Conservation (phyloP, 1,140 invertebrate genomes). For the Trichogramma pretiosum region DNA sequence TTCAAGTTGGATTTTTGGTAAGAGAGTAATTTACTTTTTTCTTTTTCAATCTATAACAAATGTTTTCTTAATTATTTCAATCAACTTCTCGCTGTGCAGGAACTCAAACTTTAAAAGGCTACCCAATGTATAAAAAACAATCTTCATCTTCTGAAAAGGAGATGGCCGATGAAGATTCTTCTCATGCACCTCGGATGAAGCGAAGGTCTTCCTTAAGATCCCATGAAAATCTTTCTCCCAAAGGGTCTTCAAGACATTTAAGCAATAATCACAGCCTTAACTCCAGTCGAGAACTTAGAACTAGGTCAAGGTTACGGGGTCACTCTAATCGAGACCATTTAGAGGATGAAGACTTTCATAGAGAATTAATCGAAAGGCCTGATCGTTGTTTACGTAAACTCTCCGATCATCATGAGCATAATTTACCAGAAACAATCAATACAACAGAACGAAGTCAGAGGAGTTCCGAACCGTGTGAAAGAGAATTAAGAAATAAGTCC, state of each 20-base stretch:
- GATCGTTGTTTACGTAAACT: too few species aligned
- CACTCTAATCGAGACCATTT: constrained; percentile 8
- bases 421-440: constrained; percentile 11
- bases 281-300: constrained; percentile 26
- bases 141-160: constrained; percentile 44
- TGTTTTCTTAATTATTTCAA: not conserved
- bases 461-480: constrained; percentile 23
- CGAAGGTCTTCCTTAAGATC: constrained; percentile 38
- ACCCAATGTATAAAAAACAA: constrained; percentile 44
- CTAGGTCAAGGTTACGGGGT: constrained; percentile 26
- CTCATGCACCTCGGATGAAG: constrained; percentile 31
- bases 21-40: constrained; percentile 1
- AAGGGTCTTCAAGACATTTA: constrained; percentile 30
- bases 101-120: constrained; percentile 44
- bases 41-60: not conserved
- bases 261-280: constrained; percentile 5
- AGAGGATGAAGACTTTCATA: constrained; percentile 4
- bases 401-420: constrained; percentile 24
- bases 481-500: constrained; percentile 16
- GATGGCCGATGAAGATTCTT: constrained; percentile 35
- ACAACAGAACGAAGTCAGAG: constrained; percentile 23
- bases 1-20: constrained; percentile 50
- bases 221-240: constrained; percentile 37
- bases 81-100: constrained; percentile 23
- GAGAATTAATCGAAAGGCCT: constrained; percentile 28